Conservation (phyloP, 2,797 vertebrate genomes). For the Sebastes nivosus region DNA sequence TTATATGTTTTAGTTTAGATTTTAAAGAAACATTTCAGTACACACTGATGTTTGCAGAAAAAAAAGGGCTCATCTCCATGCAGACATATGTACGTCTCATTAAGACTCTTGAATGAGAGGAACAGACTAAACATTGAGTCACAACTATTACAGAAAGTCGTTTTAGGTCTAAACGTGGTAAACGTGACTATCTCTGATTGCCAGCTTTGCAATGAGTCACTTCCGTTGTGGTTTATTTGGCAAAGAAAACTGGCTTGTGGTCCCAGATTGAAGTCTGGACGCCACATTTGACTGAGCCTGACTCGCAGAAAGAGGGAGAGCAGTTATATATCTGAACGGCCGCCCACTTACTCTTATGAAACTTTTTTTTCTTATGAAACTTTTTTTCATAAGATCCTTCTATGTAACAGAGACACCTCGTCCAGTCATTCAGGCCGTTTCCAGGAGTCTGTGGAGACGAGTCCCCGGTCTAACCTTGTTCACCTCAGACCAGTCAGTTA, state of each 20-base stretch:
- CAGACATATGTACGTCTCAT: background rate
- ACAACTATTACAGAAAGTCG: background rate
- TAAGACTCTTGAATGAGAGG: background rate
- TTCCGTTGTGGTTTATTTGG: slow-evolving; percentile 41
- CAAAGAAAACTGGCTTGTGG: slow-evolving; percentile 26
- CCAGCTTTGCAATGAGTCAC: slow-evolving; percentile 44
- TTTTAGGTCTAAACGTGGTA: background rate
- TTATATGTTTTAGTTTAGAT: background rate
- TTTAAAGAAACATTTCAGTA: background rate
- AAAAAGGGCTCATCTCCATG: background rate
- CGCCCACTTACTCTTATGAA: background rate
- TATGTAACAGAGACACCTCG: background rate
- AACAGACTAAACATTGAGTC: slow-evolving; percentile 29
- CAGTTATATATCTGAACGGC: background rate
- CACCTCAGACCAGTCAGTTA: slow-evolving; percentile 21
- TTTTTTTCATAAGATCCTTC: background rate
- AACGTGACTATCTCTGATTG: slow-evolving; percentile 32
- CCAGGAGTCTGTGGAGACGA: background rate
- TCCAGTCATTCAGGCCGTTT: background rate
- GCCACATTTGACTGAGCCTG: slow-evolving; percentile 31
- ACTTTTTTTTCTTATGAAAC: background rate
- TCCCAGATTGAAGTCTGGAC: slow-evolving; percentile 44
- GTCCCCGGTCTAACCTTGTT: slow-evolving; percentile 45
- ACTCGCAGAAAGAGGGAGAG: background rate
- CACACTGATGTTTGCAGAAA: background rate